phyloP scores from a whole-genome alignment of 2,797 vertebrate species.

The Vipera ursinii region DNA sequence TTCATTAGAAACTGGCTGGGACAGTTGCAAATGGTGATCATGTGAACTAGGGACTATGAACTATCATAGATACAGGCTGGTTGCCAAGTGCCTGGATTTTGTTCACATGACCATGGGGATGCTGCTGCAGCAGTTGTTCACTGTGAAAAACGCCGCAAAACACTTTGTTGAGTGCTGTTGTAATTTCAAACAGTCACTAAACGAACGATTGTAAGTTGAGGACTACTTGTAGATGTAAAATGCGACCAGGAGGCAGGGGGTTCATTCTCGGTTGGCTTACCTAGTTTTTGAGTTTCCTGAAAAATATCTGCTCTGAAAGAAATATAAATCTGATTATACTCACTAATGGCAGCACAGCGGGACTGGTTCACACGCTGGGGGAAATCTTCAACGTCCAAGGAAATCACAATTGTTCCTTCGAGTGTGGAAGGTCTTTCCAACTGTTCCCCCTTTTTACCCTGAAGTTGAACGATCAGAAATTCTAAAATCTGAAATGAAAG shows the following conservation, averaged over 20 bases:
- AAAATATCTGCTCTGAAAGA: neutral
- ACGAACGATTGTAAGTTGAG: neutral
- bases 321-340: slow-evolving; percentile 33
- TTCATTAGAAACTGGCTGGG: too few species aligned
- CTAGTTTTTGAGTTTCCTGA: neutral
- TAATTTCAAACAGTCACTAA: neutral
- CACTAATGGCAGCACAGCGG: slow-evolving; percentile 59
- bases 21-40: neutral
- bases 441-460: slow-evolving; percentile 31
- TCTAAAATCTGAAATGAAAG: slow-evolving; percentile 63
- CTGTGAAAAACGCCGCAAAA: neutral
- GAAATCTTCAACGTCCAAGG: slow-evolving; percentile 50
- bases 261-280: neutral
- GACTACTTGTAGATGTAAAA: neutral
- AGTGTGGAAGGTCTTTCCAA: slow-evolving; percentile 21
- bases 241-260: neutral
- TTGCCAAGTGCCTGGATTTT: too few species aligned
- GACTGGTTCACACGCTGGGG: slow-evolving; percentile 32
- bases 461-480: slow-evolving; percentile 62
- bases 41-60: neutral
- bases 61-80: neutral
- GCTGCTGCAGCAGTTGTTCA: neutral
- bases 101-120: neutral
- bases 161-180: neutral
- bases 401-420: slow-evolving; percentile 53